phyloP scores from a whole-genome alignment of 2,797 vertebrate genomes.

The Phoeniculus purpureus region DNA sequence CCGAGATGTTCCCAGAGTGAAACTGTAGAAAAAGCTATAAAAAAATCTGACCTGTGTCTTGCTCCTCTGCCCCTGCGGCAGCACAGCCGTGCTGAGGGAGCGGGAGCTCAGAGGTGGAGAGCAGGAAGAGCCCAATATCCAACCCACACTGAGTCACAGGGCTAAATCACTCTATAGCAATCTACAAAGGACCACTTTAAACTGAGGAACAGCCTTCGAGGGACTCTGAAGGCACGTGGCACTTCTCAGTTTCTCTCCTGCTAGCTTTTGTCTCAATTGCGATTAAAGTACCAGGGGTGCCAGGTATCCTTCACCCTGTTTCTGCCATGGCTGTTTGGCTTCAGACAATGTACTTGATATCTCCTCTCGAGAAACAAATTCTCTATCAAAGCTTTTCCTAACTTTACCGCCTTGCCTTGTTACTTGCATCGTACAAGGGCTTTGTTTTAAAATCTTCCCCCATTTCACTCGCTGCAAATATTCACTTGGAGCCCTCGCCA shows the following conservation, averaged over 20 bases:
- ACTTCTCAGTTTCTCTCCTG: background rate
- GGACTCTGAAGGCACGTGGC: background rate
- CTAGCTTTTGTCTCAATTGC: constrained; percentile 29
- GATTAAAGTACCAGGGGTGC: background rate
- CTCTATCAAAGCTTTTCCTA: background rate
- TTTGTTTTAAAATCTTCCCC: background rate
- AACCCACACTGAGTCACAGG: background rate
- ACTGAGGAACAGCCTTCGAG: background rate
- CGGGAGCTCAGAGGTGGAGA: background rate
- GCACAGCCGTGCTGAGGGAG: background rate
- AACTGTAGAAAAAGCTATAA: constrained; percentile 25
- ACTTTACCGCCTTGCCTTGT: background rate
- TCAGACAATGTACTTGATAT: background rate
- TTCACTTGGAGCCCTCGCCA: background rate
- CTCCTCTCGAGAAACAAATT: background rate
- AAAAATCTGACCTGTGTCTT: constrained; percentile 8
- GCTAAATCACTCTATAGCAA: background rate
- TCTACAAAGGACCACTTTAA: background rate
- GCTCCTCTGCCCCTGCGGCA: constrained; percentile 32
- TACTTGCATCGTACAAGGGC: background rate
- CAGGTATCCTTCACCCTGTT: background rate
- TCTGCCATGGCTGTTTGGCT: background rate
- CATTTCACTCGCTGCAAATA: background rate
- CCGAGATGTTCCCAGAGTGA: constrained; percentile 26
- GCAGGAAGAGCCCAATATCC: background rate